Percentiles rank a stretch among this genome's conserved stretches.
Evolutionary conservation across 2,888 invertebrate genomes (phyloP).

Genomic region (Lasiommata megera): DNA sequence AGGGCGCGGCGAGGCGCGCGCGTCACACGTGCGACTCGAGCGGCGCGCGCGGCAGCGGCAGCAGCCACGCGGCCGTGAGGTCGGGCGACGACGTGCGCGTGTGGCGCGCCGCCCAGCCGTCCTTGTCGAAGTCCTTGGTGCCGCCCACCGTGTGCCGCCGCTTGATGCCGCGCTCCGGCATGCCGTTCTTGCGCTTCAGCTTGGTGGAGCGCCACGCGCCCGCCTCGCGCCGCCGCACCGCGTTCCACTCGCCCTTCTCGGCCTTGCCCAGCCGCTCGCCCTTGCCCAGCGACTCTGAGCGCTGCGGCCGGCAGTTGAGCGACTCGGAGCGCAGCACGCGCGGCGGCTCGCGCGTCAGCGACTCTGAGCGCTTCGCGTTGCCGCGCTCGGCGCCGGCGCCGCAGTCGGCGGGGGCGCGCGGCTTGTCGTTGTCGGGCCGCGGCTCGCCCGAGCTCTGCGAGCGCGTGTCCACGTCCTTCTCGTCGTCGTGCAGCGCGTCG

Average conservation of each 20-base stretch:
- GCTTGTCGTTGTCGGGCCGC: constrained; percentile 69
- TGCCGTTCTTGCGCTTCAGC: constrained; percentile 88
- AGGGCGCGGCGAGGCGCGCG: background rate
- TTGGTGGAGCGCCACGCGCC: constrained; percentile 81
- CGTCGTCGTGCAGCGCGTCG: constrained; percentile 79
- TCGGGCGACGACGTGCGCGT: constrained; percentile 83
- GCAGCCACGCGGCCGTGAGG: constrained; percentile 56
- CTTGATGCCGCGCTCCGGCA: constrained; percentile 91
- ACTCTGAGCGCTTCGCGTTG: constrained; percentile 81
- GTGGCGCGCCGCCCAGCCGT: constrained; percentile 82
- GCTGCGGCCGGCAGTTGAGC: constrained; percentile 73
- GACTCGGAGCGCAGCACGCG: constrained; percentile 84
- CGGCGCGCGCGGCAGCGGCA: constrained; percentile 44
- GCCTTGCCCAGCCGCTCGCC: constrained; percentile 78
- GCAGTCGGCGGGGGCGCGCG: constrained; percentile 34
- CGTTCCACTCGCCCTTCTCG: constrained; percentile 87
- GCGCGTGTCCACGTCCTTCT: constrained; percentile 89
- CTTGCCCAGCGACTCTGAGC: constrained; percentile 53
- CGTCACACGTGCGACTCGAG: constrained; percentile 48
- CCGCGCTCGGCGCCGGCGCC: constrained; percentile 42
- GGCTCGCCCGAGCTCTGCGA: constrained; percentile 75
- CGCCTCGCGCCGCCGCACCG: constrained; percentile 83
- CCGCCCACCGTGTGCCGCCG: constrained; percentile 96
- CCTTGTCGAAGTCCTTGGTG: constrained; percentile 90
- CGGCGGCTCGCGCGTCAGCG: constrained; percentile 77